Conservation (phyloP, 2,113 vertebrate genomes). For the Python bivittatus region DNA sequence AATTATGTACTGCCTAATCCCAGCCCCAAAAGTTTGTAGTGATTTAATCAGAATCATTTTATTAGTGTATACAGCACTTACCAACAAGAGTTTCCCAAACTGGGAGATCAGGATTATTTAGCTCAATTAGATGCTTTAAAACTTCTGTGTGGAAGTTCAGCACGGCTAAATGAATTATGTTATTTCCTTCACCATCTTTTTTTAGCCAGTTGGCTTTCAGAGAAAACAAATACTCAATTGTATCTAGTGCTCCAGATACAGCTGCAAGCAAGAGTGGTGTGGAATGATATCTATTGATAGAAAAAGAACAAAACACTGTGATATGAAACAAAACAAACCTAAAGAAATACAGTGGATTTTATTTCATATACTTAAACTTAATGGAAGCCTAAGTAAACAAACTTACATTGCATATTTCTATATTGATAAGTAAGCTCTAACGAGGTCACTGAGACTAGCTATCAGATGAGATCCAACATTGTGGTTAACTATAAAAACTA, state of each 20-base stretch:
- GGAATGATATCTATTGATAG: slow-evolving; percentile 64
- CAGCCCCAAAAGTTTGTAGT: not conserved
- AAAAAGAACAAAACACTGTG: not conserved
- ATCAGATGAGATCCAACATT: not conserved
- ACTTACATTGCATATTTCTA: not conserved
- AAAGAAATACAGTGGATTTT: not conserved
- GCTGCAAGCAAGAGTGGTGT: slow-evolving; percentile 75
- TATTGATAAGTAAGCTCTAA: not conserved
- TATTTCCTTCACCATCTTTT: slow-evolving; percentile 75
- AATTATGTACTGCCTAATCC: not conserved
- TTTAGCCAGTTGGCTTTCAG: slow-evolving; percentile 73
- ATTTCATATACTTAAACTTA: not conserved
- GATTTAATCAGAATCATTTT: not conserved
- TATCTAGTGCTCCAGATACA: slow-evolving; percentile 73
- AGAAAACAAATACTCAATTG: slow-evolving; percentile 72
- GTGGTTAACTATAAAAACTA: not conserved
- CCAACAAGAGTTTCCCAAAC: slow-evolving; percentile 79
- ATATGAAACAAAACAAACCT: not conserved
- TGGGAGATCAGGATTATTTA: slow-evolving; percentile 70
- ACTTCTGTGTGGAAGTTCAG: slow-evolving; percentile 76
- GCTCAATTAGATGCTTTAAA: slow-evolving; percentile 69
- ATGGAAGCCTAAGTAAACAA: too few relatives aligned
- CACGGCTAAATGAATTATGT: slow-evolving; percentile 73
- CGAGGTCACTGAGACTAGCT: not conserved
- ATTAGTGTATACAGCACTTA: slow-evolving; percentile 48